phyloP scores from a whole-genome alignment of 2,113 vertebrate species.

The Dolichotis patagonum region DNA sequence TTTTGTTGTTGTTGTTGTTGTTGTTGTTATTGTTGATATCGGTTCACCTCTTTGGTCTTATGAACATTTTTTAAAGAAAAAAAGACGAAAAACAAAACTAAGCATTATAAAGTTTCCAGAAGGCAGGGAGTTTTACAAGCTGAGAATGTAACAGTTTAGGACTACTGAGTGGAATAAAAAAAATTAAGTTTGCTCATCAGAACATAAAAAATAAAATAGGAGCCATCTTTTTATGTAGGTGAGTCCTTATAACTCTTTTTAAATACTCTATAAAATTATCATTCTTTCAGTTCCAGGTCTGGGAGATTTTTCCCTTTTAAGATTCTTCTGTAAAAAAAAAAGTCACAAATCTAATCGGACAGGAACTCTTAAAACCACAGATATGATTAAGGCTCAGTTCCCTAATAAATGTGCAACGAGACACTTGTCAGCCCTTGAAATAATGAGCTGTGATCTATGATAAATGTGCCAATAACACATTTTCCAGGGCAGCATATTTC shows the following conservation, averaged over 20 bases:
- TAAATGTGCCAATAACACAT: constrained; percentile 77
- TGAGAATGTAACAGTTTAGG: constrained; percentile 21
- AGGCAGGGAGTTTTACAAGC: constrained; percentile 36
- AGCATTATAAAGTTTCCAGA: background rate
- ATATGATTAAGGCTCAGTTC: constrained; percentile 79
- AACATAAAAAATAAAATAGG: constrained; percentile 75
- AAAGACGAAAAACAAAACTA: background rate
- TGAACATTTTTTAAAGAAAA: background rate
- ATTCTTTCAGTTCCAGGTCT: constrained; percentile 70
- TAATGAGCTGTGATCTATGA: constrained; percentile 73
- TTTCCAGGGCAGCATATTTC: constrained; percentile 78
- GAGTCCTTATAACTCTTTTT: constrained; percentile 80
- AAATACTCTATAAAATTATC: constrained; percentile 79
- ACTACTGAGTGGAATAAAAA: constrained; percentile 45
- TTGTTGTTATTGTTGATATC: too few species aligned
- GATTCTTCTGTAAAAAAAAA: constrained; percentile 74
- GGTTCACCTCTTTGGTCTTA: background rate
- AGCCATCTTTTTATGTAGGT: constrained; percentile 74
- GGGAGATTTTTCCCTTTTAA: constrained; percentile 70
- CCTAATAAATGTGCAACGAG: constrained; percentile 76
- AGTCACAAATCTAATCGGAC: constrained; percentile 77
- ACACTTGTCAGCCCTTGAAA: constrained; percentile 76
- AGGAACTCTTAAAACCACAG: constrained; percentile 79
- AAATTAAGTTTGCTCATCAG: constrained; percentile 67
- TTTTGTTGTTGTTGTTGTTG: background rate